Evolutionary conservation across 2,888 invertebrate genomes (phyloP).

Genomic region (Mystacides longicornis): DNA sequence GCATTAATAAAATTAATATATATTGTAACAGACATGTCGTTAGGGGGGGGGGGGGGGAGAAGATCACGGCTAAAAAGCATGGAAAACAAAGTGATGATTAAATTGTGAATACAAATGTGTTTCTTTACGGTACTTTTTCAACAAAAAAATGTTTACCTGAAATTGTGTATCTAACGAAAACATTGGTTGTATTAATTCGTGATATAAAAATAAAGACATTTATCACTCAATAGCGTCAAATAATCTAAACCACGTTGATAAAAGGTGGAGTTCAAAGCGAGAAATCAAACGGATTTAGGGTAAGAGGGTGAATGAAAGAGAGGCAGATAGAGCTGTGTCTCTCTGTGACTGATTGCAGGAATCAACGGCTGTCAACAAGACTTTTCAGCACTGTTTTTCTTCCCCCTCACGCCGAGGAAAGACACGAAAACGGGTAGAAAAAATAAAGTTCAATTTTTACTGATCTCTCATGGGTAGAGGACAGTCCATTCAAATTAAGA

Average conservation of each 20-base stretch:
- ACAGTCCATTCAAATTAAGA: conserved; percentile 26
- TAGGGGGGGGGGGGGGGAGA: too few relatives aligned
- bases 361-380: conserved; percentile 24
- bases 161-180: too few relatives aligned
- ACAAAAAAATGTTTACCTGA: too few relatives aligned
- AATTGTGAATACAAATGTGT: too few relatives aligned
- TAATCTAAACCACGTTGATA: neutral
- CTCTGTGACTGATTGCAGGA: conserved; percentile 25
- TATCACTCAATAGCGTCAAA: conserved; percentile 9
- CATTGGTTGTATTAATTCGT: too few relatives aligned
- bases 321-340: conserved; percentile 9
- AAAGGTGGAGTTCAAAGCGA: conserved; percentile 19
- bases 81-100: too few relatives aligned
- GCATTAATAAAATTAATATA: too few relatives aligned
- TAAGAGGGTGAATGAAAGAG: neutral
- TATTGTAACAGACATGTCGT: too few relatives aligned
- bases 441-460: conserved; percentile 21
- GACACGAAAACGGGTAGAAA: conserved; percentile 8
- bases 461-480: conserved; percentile 12
- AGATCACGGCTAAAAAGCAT: too few relatives aligned
- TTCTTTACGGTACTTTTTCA: too few relatives aligned
- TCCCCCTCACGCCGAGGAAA: neutral
- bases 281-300: conserved; percentile 9
- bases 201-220: conserved; percentile 4
- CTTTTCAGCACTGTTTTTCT: conserved; percentile 15